Percentiles rank a stretch among this genome's conserved stretches.
These are phyloP conservation scores for Pararge aegeria DNA, from an alignment of 1,140 invertebrate genomes.

Conservation along the genomic window DNA sequence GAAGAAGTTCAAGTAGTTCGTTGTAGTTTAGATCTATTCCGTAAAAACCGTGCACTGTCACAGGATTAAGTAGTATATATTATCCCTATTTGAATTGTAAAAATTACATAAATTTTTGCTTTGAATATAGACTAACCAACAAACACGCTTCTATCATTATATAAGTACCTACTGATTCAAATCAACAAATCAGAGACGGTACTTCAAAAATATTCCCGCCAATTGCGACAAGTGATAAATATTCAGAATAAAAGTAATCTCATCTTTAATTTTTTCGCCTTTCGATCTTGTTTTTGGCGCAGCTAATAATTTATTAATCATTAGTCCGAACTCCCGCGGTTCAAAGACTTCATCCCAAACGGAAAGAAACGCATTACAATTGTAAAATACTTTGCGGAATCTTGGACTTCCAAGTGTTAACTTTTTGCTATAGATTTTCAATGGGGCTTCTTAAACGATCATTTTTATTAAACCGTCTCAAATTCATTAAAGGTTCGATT, in stretches of 20 bases:
- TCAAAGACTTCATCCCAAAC: slow-evolving; percentile 42
- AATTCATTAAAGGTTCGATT: not conserved
- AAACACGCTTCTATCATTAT: too few relatives aligned
- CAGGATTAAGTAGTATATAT: too few relatives aligned
- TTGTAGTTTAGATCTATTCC: too few relatives aligned
- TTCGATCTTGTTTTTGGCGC: not conserved
- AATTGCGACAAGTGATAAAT: not conserved
- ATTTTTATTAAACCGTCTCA: not conserved
- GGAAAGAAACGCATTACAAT: slow-evolving; percentile 24
- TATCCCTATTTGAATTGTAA: too few relatives aligned
- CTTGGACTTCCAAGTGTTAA: not conserved
- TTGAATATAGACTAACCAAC: too few relatives aligned
- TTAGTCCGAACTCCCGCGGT: not conserved
- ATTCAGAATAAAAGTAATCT: not conserved
- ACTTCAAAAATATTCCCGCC: not conserved
- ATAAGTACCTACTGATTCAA: too few relatives aligned
- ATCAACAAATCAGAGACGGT: too few relatives aligned
- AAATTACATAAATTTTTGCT: too few relatives aligned
- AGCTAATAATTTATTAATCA: not conserved
- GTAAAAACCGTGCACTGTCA: too few relatives aligned
- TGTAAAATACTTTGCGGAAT: slow-evolving; percentile 17
- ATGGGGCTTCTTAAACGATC: not conserved
- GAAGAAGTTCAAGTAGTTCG: too few relatives aligned
- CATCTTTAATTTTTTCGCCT: not conserved
- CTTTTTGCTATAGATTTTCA: slow-evolving; percentile 1